Base-by-base conservation (phyloP, 2,113 vertebrate genomes). In the Sprattus sprattus region DNA sequence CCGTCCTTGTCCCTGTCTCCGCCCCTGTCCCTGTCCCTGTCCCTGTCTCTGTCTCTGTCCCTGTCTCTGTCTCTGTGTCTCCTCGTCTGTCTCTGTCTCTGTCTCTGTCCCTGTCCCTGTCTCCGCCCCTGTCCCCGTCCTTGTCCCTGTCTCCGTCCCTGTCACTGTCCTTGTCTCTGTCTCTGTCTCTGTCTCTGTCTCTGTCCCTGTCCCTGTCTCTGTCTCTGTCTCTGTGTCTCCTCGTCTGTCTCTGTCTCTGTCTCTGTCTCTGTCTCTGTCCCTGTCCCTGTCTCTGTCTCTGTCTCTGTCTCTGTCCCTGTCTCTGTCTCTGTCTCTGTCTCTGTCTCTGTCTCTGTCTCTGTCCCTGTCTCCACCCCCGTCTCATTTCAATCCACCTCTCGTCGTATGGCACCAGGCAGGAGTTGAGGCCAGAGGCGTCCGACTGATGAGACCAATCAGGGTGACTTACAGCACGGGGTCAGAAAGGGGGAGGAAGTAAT, bases 401-500 rank as follows among this genome's bases (percentile, higher is more conserved):
- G 85, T 90, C 86, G 10, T 54, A 82, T 92, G 92, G 91, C 90
- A 90, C 91, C 90, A 90, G 87, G 90, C 81, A 85, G 44, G 83
- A 87, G 87, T 88, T 86, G 86, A 81, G 90, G 91, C 90, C 89
- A 90, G 91, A 10, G 47, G 81, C 45, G 81, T 15, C n/a, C n/a
- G 87, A 91, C 86, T 87, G 89, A 92, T 89, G 88, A 89, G 50
- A 92, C 89, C 85, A 49, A 91, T 94, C 91, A 84, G 87, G 86
- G 47, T 89, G 92, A 91, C 88, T 87, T 83, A 88, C 89, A 91
- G 82, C 67, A 83, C 49, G 85, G 52, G 52, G 85, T 88, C 87
- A 86, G 86, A 87, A 8, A 28, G 64, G 9, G 64, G 64, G 7
- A 6, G 60, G 54, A 20, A 20, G 18, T 1, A 60, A 60, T 60